phyloP scores from a whole-genome alignment of 2,888 invertebrate genomes.

The Rhagophthalmus giganteus region DNA sequence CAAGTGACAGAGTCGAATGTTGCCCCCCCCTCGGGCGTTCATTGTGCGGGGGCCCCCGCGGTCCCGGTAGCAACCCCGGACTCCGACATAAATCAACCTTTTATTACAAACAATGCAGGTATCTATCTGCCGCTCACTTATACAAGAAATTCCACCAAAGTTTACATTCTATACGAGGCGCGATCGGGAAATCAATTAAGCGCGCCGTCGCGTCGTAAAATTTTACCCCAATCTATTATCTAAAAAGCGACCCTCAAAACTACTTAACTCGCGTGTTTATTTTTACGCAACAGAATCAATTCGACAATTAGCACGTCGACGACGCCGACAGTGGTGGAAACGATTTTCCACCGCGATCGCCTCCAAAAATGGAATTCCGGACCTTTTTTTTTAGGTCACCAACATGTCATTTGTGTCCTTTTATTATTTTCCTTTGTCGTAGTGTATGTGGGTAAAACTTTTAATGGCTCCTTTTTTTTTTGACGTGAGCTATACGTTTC shows the following conservation, averaged over 20 bases:
- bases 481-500: slow-evolving; percentile 2
- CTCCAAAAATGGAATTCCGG: slow-evolving; percentile 13
- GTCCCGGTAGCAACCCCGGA: slow-evolving; percentile 44
- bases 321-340: too few species aligned
- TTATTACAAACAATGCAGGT: slow-evolving; percentile 42
- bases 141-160: slow-evolving; percentile 8
- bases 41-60: slow-evolving; percentile 41
- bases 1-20: slow-evolving; percentile 49
- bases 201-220: too few species aligned
- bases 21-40: slow-evolving; percentile 40
- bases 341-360: neutral
- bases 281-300: too few species aligned
- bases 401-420: slow-evolving; percentile 23
- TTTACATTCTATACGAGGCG: too few species aligned
- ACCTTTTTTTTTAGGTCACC: slow-evolving; percentile 17
- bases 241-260: too few species aligned
- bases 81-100: slow-evolving; percentile 47
- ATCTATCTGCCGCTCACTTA: slow-evolving; percentile 25
- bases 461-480: slow-evolving; percentile 21
- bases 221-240: too few species aligned
- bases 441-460: slow-evolving; percentile 23
- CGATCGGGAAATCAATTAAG: too few species aligned
- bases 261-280: too few species aligned
- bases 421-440: slow-evolving; percentile 16
- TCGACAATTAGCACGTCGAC: too few species aligned